phyloP scores from a whole-genome alignment of 2,888 invertebrate genomes.

The Colletes collaris region DNA sequence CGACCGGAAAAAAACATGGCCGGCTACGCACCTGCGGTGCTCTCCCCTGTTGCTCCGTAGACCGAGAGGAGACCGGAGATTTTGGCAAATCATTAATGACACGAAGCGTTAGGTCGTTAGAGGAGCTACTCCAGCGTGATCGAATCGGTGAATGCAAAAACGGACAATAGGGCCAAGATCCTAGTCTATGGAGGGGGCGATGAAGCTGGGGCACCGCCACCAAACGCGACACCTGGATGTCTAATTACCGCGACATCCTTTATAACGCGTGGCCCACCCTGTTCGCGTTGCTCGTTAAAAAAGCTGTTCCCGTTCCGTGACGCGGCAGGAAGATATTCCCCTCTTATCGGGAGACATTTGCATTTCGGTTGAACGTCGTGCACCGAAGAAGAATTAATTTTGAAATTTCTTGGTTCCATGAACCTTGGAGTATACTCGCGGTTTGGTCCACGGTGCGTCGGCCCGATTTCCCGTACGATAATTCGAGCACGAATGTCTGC shows the following conservation, averaged over 20 bases:
- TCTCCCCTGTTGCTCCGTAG: background rate
- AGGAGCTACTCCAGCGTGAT: constrained; percentile 77
- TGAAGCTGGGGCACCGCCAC: constrained; percentile 38
- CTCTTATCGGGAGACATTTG: constrained; percentile 4
- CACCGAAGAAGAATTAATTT: too few relatives aligned
- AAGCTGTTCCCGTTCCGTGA: constrained; percentile 12
- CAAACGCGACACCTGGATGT: constrained; percentile 69
- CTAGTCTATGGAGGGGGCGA: constrained; percentile 38
- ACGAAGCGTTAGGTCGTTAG: constrained; percentile 76
- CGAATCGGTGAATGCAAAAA: constrained; percentile 77
- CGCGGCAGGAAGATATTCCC: background rate
- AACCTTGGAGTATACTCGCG: too few relatives aligned
- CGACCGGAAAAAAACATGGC: constrained; percentile 11
- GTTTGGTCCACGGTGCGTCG: too few relatives aligned
- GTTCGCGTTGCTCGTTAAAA: constrained; percentile 41
- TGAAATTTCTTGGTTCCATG: too few relatives aligned
- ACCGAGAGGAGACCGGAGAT: constrained; percentile 56
- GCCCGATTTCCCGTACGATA: too few relatives aligned
- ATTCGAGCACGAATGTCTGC: too few relatives aligned
- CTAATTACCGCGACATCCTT: constrained; percentile 65
- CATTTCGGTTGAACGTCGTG: background rate
- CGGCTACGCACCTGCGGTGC: constrained; percentile 57
- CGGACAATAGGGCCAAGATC: constrained; percentile 71
- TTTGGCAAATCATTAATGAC: constrained; percentile 75
- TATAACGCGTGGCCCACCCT: background rate